Evolutionary conservation across 2,113 vertebrate genomes (phyloP).

Genomic region (Lagopus leucura): DNA sequence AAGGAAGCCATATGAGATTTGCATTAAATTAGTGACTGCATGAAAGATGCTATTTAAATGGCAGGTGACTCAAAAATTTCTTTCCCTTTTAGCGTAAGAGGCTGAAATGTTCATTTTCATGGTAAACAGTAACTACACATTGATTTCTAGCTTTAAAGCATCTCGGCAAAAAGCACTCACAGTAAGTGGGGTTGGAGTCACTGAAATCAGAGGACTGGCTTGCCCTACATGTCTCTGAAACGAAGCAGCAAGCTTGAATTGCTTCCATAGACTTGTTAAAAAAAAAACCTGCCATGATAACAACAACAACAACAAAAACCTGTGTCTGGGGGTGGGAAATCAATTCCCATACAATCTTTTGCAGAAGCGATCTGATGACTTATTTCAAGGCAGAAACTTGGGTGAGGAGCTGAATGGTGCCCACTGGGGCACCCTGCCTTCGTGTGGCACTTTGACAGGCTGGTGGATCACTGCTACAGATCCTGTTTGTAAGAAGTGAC

Average conservation of each 20-base stretch:
- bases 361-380: background rate
- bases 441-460: background rate
- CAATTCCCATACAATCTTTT: background rate
- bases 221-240: background rate
- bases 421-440: background rate
- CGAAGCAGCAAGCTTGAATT: background rate
- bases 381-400: fast-evolving
- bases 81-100: conserved; percentile 39
- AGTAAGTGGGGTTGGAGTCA: conserved; percentile 20
- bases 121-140: conserved; percentile 57
- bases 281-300: background rate
- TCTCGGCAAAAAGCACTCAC: conserved; percentile 34
- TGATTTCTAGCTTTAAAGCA: conserved; percentile 58
- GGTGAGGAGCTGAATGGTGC: background rate
- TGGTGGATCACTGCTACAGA: background rate
- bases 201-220: background rate
- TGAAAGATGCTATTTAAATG: conserved; percentile 55
- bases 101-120: conserved; percentile 69
- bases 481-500: fast-evolving
- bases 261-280: background rate
- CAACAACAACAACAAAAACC: background rate
- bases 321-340: background rate
- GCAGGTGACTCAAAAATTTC: conserved; percentile 70
- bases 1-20: conserved; percentile 60
- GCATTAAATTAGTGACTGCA: conserved; percentile 70